Evolutionary conservation across 2,888 invertebrate genomes (phyloP), one percentile per base, ranked within the genome.

Genomic region (Drosophila formosana): DNA sequence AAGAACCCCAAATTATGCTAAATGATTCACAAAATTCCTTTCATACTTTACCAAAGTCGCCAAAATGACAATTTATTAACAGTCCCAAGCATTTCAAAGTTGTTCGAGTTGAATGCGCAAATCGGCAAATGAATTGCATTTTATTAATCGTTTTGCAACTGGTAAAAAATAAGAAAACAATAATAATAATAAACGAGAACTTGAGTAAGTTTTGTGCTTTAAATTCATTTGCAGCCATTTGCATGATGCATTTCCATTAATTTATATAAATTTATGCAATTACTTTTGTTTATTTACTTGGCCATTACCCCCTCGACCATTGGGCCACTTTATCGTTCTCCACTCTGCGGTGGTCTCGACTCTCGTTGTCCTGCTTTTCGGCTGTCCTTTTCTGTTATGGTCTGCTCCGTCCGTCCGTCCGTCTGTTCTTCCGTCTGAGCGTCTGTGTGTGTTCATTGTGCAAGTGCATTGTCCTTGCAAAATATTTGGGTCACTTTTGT

Each of bases 271-370:
- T 83, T 83, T 87, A 83, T 89, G 83, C 83, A 88, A 83, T 83
- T 83, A 88, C 89, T 83, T 83, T 88, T 83, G 89, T 83, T 83
- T 83, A 83, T 87, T 89, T 84, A 89, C 82, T 87, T 81, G 87
- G 68, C 75, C 78, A 72, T 78, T 74, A 69, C 75, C 7, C n/a
- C 50, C 52, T 26, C 26, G 11, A 45, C 32, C 13, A n/a, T 32
- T 57, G 18, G 43, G 25, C 30, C 53, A 50, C 34, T 53, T 46
- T 49, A 61, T 43, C 45, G 49, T n/a, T 58, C 57, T 49, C 23
- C 56, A 37, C 61, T 58, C 67, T 75, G 87, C 55, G 71, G 75
- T 49, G 41, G 49, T 53, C 57, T 43, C 84, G 26, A 53, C 64
- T 62, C 66, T 50, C 47, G n/a, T 75, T 11, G 37, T 63, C 13